phyloP scores from a whole-genome alignment of 2,888 invertebrate species.

The Aradus depressus region DNA sequence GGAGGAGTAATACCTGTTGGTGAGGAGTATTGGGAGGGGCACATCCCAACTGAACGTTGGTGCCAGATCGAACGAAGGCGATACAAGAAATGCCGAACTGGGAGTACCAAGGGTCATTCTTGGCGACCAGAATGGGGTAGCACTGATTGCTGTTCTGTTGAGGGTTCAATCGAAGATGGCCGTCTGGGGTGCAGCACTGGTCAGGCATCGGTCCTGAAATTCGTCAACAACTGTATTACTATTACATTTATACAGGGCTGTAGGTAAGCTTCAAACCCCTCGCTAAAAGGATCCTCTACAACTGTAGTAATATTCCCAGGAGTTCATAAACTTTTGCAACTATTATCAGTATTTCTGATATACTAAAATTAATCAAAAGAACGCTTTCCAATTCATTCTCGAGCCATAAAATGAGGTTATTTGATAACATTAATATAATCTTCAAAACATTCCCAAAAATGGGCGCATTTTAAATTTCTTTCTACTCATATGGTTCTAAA shows the following conservation, averaged over 20 bases:
- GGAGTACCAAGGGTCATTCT: conserved; percentile 32
- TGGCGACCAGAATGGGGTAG: conserved; percentile 33
- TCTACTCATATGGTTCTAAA: too few relatives aligned
- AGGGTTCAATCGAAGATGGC: conserved; percentile 33
- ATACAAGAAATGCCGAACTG: conserved; percentile 33
- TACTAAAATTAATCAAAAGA: too few relatives aligned
- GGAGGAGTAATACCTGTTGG: conserved; percentile 50
- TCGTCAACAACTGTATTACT: not conserved
- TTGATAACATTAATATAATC: too few relatives aligned
- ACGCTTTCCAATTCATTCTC: too few relatives aligned
- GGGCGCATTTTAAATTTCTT: too few relatives aligned
- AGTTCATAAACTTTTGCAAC: too few relatives aligned
- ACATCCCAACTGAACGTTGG: conserved; percentile 52
- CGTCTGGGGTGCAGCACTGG: conserved; percentile 50
- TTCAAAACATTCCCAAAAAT: too few relatives aligned
- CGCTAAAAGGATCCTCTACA: too few relatives aligned
- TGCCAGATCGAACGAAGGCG: conserved; percentile 33
- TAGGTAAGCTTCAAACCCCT: too few relatives aligned
- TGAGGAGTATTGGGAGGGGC: conserved; percentile 49
- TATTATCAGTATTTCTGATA: too few relatives aligned
- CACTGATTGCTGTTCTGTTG: conserved; percentile 30
- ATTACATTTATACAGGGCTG: not conserved
- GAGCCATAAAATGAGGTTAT: too few relatives aligned
- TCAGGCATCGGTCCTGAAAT: conserved; percentile 36
- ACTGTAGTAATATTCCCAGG: too few relatives aligned